These are phyloP conservation scores for Cantharis nigra DNA, from an alignment of 2,888 invertebrate genomes.

Conservation along the genomic window DNA sequence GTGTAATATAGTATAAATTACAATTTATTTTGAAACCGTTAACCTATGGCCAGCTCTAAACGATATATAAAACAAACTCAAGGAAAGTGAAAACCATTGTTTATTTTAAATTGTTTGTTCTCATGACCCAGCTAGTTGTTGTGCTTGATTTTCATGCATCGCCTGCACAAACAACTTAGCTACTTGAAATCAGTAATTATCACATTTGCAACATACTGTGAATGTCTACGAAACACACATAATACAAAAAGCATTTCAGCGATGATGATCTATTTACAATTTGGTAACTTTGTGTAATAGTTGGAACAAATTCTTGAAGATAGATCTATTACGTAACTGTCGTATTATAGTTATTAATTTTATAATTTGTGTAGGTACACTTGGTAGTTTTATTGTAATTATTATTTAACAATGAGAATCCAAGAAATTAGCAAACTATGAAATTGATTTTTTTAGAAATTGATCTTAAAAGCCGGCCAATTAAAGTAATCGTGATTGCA, in stretches of 20 bases:
- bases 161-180: constrained; percentile 37
- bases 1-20: constrained; percentile 19
- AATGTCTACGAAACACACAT: constrained; percentile 4
- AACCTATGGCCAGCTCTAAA: constrained; percentile 37
- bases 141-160: constrained; percentile 44
- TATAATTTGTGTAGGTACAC: background rate
- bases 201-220: constrained; percentile 19
- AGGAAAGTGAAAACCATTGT: constrained; percentile 55
- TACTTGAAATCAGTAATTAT: constrained; percentile 27
- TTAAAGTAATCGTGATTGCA: background rate
- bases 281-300: constrained; percentile 15
- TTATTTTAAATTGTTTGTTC: constrained; percentile 45
- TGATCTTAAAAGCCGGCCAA: background rate
- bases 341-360: background rate
- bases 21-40: constrained; percentile 26
- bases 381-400: background rate
- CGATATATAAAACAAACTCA: constrained; percentile 51
- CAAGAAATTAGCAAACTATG: background rate
- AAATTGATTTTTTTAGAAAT: background rate
- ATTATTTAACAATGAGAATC: background rate
- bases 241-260: constrained; percentile 10
- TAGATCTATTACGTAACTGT: background rate
- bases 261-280: constrained; percentile 5
- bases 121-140: constrained; percentile 40
- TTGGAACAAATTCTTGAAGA: background rate